phyloP scores from a whole-genome alignment of 1,140 invertebrate genomes.

The Drosophila quadrilineata region DNA sequence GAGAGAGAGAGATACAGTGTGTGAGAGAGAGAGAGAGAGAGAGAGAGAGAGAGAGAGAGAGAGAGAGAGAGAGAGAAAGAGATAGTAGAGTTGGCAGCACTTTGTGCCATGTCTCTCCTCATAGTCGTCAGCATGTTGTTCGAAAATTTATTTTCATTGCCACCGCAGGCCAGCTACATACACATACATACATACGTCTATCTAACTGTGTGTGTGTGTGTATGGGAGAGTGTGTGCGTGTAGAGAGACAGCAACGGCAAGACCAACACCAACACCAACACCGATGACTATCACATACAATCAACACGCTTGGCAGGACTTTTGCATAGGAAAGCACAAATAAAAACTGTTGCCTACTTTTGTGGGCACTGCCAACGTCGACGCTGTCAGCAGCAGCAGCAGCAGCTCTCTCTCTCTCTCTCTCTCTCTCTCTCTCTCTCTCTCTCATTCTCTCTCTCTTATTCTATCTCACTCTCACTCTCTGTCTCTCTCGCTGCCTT shows the following conservation, averaged over 20 bases:
- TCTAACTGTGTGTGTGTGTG: no score
- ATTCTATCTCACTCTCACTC: no score
- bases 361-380: conserved; percentile 19
- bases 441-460: no score
- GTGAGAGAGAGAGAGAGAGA: neutral
- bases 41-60: neutral
- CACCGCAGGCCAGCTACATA: conserved; percentile 70
- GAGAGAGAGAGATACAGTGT: neutral
- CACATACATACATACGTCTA: no score
- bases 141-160: conserved; percentile 78
- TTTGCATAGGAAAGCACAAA: neutral
- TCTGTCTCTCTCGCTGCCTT: no score
- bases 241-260: no score
- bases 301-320: no score
- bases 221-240: no score
- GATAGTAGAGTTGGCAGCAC: conserved; percentile 37
- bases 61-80: neutral
- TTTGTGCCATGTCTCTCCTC: conserved; percentile 73
- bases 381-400: neutral
- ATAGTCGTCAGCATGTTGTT: conserved; percentile 78
- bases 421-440: no score
- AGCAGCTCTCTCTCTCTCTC: no score
- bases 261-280: no score
- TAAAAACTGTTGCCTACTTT: conserved; percentile 41
- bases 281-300: no score